Conservation (phyloP, 2,113 vertebrate species). For the Garra rufa region DNA sequence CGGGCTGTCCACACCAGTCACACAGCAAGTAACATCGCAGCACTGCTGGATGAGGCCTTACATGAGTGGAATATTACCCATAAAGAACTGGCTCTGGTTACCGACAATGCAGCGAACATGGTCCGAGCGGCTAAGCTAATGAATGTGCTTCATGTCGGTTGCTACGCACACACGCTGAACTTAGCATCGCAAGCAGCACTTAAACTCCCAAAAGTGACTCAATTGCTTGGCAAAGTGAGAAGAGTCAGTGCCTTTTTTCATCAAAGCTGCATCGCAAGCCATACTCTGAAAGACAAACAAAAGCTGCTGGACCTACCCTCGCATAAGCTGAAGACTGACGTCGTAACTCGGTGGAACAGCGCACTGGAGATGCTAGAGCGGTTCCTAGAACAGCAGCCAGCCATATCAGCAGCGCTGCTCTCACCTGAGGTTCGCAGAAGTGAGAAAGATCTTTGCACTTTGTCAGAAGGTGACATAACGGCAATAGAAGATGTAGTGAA, state of each 20-base stretch:
- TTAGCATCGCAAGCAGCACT: not conserved
- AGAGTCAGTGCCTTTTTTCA: not conserved
- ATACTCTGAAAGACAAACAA: not conserved
- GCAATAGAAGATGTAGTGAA: not conserved
- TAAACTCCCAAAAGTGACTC: not conserved
- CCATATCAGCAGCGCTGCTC: not conserved
- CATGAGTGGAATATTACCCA: too few relatives aligned
- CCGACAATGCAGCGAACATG: too few relatives aligned
- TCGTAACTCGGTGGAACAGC: not conserved
- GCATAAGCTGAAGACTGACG: not conserved
- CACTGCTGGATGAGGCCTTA: too few relatives aligned
- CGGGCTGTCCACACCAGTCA: too few relatives aligned
- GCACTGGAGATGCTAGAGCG: not conserved
- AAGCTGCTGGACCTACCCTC: too few relatives aligned
- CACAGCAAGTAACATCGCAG: too few relatives aligned
- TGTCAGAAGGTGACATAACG: not conserved
- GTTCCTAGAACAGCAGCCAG: not conserved
- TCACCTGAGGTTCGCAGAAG: not conserved
- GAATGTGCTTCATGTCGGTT: not conserved
- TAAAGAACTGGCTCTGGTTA: too few relatives aligned
- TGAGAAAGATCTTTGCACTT: slow-evolving; percentile 5
- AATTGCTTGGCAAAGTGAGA: not conserved
- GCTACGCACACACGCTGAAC: not conserved
- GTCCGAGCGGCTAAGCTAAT: not conserved
- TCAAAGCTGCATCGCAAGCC: not conserved